Base-by-base conservation (phyloP, 2,113 vertebrate genomes). In the Climacteris rufus region DNA sequence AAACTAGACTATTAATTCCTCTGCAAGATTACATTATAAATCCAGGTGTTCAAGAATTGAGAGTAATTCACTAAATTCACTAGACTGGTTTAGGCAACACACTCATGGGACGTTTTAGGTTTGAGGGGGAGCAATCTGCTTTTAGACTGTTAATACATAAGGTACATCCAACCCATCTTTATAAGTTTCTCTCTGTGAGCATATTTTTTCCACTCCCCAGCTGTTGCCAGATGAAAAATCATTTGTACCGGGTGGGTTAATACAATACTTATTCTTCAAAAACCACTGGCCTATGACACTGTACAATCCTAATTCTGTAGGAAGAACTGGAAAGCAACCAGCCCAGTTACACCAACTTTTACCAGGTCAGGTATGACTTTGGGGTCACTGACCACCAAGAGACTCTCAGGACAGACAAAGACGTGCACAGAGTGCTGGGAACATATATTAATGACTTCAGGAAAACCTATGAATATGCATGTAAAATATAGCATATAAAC, bases 371-470 rank as follows among this genome's bases (percentile, higher is more conserved):
- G 7, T 27, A 10, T 13, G 53, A 59, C 9, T 52, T 33, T 37
- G 63, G 27, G 17, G 27, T 86, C 21, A 50, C 17, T 44, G 59
- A 1, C 27, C 9, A 77, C 7, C 6, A 37, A 60, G 63, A 68
- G 9, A 60, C 3, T 1, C 14, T 44, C 37, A 77, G 31, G 14
- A 50, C 25, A 59, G 53, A 37, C 25, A 21, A 31, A 57, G 10
- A 31, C 61, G 8, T 12, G 21, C 17, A 68, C 9, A 76, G 17
- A 76, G 21, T 11, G 21, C 9, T 50, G 21, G 25, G 21, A 68
- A 25, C 6, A 18, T 9, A 25, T 14, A 7, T 21, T 42, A 68
- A 31, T 27, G 5, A 0, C 0, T 59, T 44, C 5, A 5, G 71
- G 25, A 68, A 68, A 68, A 12, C 2, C 31, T 52, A 18, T 15